phyloP scores from a whole-genome alignment of 1,140 invertebrate species.

The Neuroterus valhalla region DNA sequence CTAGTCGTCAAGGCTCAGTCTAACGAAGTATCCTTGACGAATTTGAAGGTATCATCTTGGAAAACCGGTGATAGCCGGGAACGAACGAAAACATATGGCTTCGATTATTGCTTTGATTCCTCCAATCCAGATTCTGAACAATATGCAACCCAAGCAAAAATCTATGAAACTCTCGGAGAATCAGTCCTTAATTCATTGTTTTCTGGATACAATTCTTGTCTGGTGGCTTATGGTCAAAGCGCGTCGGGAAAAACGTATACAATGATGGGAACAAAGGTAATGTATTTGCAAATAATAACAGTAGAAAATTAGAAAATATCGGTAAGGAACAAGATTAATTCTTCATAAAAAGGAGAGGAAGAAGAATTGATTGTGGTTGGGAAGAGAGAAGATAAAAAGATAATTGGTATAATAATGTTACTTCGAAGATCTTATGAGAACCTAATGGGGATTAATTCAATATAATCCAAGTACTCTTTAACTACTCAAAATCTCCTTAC shows the following conservation, averaged over 20 bases:
- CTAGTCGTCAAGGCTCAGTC: constrained; percentile 56
- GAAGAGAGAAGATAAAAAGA: too few relatives aligned
- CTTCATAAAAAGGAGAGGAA: too few relatives aligned
- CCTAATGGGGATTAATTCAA: too few relatives aligned
- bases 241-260: constrained; percentile 88
- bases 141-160: constrained; percentile 80
- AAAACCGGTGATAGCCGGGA: constrained; percentile 81
- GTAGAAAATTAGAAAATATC: neutral
- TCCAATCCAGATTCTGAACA: constrained; percentile 71
- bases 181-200: constrained; percentile 78
- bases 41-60: constrained; percentile 78
- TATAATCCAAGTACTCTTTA: too few relatives aligned
- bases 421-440: too few relatives aligned
- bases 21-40: constrained; percentile 60
- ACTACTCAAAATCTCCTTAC: too few relatives aligned
- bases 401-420: too few relatives aligned
- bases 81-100: constrained; percentile 80
- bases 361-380: too few relatives aligned
- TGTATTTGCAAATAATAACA: neutral
- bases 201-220: constrained; percentile 78
- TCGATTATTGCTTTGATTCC: constrained; percentile 85
- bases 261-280: constrained; percentile 80
- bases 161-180: constrained; percentile 81
- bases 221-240: constrained; percentile 88
- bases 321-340: neutral